Conservation (phyloP, 2,797 vertebrate genomes). For the Liasis olivaceus region DNA sequence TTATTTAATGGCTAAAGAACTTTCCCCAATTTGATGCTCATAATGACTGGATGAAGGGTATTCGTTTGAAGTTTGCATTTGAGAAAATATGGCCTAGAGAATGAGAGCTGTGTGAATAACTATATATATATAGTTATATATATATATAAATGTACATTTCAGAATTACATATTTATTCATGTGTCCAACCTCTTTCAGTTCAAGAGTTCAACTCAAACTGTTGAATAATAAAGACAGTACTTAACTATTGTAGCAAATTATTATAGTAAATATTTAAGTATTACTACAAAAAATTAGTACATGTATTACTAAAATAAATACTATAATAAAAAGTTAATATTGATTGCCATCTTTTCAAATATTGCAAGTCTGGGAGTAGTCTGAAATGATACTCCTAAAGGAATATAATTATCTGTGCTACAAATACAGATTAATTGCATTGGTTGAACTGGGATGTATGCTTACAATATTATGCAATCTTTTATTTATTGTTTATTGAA, state of each 20-base stretch:
- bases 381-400: slow-evolving; percentile 14
- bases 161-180: neutral
- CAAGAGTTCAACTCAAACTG: neutral
- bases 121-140: neutral
- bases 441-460: slow-evolving; percentile 56
- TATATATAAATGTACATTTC: neutral
- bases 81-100: neutral
- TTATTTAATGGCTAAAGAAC: neutral
- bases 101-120: neutral
- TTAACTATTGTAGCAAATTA: neutral
- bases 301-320: neutral
- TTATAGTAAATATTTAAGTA: neutral
- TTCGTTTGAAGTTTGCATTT: neutral
- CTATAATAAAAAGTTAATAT: neutral
- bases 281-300: neutral
- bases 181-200: neutral
- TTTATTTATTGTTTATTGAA: neutral
- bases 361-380: slow-evolving; percentile 26
- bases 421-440: slow-evolving; percentile 43
- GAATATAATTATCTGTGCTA: slow-evolving; percentile 31
- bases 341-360: slow-evolving; percentile 10
- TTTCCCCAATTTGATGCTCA: neutral
- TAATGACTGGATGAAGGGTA: neutral
- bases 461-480: slow-evolving; percentile 43
- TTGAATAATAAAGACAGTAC: neutral